Evolutionary conservation across 2,113 vertebrate genomes (phyloP).

Genomic region (Entelurus aequoreus): DNA sequence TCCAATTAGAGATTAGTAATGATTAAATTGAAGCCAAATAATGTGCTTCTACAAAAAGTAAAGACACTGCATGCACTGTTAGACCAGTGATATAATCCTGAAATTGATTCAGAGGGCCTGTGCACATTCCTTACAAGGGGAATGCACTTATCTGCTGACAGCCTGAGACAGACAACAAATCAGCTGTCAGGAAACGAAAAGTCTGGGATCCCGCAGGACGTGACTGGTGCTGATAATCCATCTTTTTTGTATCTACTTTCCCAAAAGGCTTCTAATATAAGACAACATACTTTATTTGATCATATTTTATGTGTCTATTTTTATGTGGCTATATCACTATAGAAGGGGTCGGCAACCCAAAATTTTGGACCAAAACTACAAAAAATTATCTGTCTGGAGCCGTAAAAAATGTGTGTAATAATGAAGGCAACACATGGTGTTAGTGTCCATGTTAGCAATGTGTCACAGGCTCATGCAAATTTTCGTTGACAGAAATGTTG

Average conservation of each 20-base stretch:
- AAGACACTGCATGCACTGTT: constrained; percentile 7
- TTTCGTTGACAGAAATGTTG: too few species aligned
- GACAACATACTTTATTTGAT: not conserved
- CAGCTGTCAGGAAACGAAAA: constrained; percentile 46
- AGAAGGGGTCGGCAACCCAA: too few species aligned
- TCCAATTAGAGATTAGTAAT: constrained; percentile 23
- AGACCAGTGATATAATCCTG: constrained; percentile 26
- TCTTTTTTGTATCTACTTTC: not conserved
- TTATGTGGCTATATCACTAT: too few species aligned
- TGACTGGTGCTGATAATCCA: constrained; percentile 16
- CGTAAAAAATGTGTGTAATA: too few species aligned
- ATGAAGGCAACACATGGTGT: too few species aligned
- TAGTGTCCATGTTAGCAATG: too few species aligned
- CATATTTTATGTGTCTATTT: too few species aligned
- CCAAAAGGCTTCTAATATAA: constrained; percentile 16
- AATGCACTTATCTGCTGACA: constrained; percentile 44
- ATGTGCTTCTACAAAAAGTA: constrained; percentile 23
- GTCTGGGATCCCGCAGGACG: constrained; percentile 18
- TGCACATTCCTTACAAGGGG: constrained; percentile 44
- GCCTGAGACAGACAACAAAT: constrained; percentile 42
- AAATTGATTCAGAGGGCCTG: constrained; percentile 33
- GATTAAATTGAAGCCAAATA: constrained; percentile 15
- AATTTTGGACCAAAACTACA: too few species aligned
- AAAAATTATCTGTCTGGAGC: too few species aligned
- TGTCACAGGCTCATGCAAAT: too few species aligned